These are phyloP conservation scores for Folsomia manolachei DNA, from an alignment of 2,888 invertebrate genomes.

Conservation along the genomic window DNA sequence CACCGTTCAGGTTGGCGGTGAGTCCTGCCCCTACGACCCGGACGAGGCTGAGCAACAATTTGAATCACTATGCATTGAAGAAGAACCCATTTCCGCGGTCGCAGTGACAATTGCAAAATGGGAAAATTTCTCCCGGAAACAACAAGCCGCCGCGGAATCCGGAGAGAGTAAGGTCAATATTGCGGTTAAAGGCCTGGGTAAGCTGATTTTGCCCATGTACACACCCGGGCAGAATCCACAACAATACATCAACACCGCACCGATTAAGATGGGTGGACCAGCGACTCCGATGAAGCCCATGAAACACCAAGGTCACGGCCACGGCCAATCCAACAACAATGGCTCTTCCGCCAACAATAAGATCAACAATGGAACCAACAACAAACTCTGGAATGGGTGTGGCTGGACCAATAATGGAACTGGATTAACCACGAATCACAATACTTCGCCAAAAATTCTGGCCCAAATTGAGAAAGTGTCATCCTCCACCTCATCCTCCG, in stretches of 20 bases:
- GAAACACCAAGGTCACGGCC: not conserved
- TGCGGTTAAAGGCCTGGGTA: not conserved
- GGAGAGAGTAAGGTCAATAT: not conserved
- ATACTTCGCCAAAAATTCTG: not conserved
- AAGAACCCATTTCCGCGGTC: slow-evolving; percentile 38
- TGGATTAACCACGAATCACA: not conserved
- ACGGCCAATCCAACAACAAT: not conserved
- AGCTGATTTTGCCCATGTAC: not conserved
- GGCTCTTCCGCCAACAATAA: not conserved
- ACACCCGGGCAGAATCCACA: not conserved
- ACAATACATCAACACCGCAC: not conserved
- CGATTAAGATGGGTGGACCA: not conserved
- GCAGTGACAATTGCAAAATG: slow-evolving; percentile 40
- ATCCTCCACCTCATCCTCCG: not conserved
- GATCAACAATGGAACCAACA: not conserved
- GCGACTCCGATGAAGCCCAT: not conserved
- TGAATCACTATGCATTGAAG: slow-evolving; percentile 31
- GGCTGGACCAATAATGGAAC: slow-evolving; percentile 23
- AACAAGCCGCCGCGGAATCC: not conserved
- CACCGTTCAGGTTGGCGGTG: no score
- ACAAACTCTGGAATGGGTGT: not conserved
- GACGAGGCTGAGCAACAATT: slow-evolving; percentile 18
- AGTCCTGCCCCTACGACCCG: no score
- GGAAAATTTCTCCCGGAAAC: slow-evolving; percentile 26
- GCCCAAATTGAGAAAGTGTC: not conserved